These are phyloP conservation scores for Drosophila subpulchrella DNA, from an alignment of 1,140 invertebrate genomes.

Conservation along the genomic window DNA sequence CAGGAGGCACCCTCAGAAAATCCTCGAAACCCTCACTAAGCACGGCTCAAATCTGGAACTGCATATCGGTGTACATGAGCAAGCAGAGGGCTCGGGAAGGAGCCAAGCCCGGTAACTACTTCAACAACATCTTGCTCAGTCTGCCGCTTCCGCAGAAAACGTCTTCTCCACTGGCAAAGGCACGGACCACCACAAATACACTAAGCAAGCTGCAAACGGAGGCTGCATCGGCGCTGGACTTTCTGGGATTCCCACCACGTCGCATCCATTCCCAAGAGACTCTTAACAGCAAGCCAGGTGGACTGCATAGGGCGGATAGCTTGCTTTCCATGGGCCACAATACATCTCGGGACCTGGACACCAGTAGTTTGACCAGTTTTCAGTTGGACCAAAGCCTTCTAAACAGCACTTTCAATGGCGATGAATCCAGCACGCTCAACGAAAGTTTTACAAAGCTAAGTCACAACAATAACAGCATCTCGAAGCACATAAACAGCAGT, in stretches of 20 bases:
- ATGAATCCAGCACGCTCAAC: constrained; percentile 28
- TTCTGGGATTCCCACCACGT: constrained; percentile 51
- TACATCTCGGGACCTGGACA: constrained; percentile 54
- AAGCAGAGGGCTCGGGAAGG: constrained; percentile 82
- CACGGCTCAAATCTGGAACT: constrained; percentile 74
- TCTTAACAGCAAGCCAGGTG: constrained; percentile 40
- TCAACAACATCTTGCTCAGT: constrained; percentile 76
- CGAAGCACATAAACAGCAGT: constrained; percentile 64
- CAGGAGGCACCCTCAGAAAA: constrained; percentile 53
- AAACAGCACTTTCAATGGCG: constrained; percentile 49
- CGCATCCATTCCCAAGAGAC: constrained; percentile 79
- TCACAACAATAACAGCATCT: constrained; percentile 52
- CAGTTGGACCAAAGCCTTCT: constrained; percentile 50
- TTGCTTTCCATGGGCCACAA: constrained; percentile 68
- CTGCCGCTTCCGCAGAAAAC: constrained; percentile 64
- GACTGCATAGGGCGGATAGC: constrained; percentile 58
- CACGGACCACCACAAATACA: constrained; percentile 32
- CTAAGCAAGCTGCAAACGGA: constrained; percentile 36
- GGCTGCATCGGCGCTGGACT: constrained; percentile 44
- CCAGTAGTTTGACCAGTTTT: constrained; percentile 57
- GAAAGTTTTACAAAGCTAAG: constrained; percentile 44
- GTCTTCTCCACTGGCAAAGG: constrained; percentile 36
- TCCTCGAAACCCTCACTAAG: constrained; percentile 34
- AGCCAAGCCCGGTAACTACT: constrained; percentile 68
- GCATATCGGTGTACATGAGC: constrained; percentile 87